phyloP scores from a whole-genome alignment of 1,140 invertebrate genomes.

The Drosophila sulfurigaster region DNA sequence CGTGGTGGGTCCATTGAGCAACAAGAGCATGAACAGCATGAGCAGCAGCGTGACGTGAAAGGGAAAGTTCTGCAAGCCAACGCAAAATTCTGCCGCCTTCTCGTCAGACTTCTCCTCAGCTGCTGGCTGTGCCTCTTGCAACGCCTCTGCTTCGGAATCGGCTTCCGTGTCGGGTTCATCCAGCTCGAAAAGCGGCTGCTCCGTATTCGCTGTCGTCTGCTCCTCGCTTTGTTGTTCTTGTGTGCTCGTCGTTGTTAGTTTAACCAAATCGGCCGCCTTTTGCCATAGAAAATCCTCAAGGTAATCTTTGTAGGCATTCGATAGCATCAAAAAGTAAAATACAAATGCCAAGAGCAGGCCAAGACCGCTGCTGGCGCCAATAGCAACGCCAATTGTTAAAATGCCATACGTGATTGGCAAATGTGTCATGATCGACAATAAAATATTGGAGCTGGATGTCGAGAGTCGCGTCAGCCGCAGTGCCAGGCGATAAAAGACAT shows the following conservation, averaged over 20 bases:
- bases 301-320: conserved; percentile 91
- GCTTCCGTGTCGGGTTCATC: neutral
- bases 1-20: conserved; percentile 86
- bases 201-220: neutral
- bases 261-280: conserved; percentile 78
- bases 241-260: conserved; percentile 8
- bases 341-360: conserved; percentile 85
- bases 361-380: conserved; percentile 84
- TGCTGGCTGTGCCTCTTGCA: neutral
- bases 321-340: conserved; percentile 88
- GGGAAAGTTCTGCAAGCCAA: conserved; percentile 81
- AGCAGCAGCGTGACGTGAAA: conserved; percentile 88
- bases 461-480: conserved; percentile 56
- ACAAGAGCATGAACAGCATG: conserved; percentile 86
- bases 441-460: conserved; percentile 48
- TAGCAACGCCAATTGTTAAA: conserved; percentile 72
- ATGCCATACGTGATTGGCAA: conserved; percentile 81
- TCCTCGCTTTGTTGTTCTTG: neutral
- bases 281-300: conserved; percentile 88
- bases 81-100: conserved; percentile 36
- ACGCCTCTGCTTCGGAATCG: neutral
- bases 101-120: neutral
- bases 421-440: conserved; percentile 82
- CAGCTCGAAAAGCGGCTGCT: neutral
- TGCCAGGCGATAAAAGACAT: conserved; percentile 62